These are phyloP conservation scores for Zoanthus sociatus DNA, from an alignment of 92 coral and sea anemone species.

Conservation along the genomic window DNA sequence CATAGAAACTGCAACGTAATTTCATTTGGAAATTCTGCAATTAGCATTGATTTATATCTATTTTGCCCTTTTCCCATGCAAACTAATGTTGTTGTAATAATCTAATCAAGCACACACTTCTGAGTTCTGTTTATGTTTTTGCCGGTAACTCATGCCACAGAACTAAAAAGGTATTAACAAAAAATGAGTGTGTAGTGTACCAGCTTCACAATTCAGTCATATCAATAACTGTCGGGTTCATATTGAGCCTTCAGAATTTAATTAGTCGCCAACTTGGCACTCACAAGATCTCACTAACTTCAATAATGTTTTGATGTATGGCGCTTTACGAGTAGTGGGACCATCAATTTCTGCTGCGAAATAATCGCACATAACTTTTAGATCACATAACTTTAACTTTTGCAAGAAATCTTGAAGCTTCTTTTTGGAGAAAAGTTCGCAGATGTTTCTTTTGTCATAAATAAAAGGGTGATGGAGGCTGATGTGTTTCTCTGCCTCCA, in stretches of 20 bases:
- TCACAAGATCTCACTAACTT: constrained; percentile 31
- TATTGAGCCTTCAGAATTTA: no score
- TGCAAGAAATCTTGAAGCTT: constrained; percentile 20
- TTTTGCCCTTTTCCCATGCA: neutral
- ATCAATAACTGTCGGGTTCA: no score
- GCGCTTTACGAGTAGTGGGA: constrained; percentile 35
- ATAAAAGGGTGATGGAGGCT: constrained; percentile 39
- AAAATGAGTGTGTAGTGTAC: no score
- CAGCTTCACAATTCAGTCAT: no score
- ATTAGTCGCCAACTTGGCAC: neutral
- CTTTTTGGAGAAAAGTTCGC: constrained; percentile 25
- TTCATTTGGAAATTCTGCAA: constrained; percentile 13
- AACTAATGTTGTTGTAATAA: neutral
- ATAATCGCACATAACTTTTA: constrained; percentile 1
- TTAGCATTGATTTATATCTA: neutral
- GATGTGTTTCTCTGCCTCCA: constrained; percentile 17
- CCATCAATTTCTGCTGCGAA: constrained; percentile 36
- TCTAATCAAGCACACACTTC: neutral
- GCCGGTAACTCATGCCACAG: no score
- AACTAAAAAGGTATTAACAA: neutral
- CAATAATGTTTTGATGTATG: constrained; percentile 19
- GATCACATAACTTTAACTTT: constrained; percentile 39
- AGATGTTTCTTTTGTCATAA: constrained; percentile 22
- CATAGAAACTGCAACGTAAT: neutral
- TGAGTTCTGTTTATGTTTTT: no score